Evolutionary conservation across 2,113 vertebrate genomes (phyloP), one percentile per base, ranked within the genome.

Genomic region (Zosterops pallidus): DNA sequence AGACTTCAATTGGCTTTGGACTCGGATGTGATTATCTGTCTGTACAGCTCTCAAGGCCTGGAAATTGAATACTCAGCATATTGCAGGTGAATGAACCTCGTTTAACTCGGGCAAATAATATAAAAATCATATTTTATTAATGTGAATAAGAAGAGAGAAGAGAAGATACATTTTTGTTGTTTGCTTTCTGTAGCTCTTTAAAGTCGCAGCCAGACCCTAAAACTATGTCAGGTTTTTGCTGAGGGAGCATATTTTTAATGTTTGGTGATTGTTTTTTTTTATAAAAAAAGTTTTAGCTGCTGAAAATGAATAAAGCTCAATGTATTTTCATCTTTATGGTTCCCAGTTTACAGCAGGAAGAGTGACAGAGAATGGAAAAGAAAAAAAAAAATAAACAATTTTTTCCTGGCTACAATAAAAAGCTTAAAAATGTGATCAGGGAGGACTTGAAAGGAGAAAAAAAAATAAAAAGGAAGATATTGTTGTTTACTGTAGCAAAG

Each of bases 81-180:
- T 69, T 42, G 3, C 14, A 55, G 42, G 11, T 69, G 72, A 80
- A 86, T 9, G n/a, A 91, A 74, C 39, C 42, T 52, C 2, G 5
- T 60, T 65, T 80, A 49, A 70, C 22, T 80, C 7, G 2, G 82
- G 53, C 9, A 81, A 83, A n/a, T 31, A 92, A 52, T n/a, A 55
- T 8, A 56, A 77, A 81, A 75, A n/a, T 31, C 15, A 22, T 78
- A 60, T 82, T 83, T 92, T 89, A 84, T 77, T 89, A 67, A 71
- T 74, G 82, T 7, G n/a, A 71, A 44, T n/a, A 35, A 42, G 26
- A 71, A 77, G 33, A 23, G 28, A 37, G 55, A 22, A 64, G 67
- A 64, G 53, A 53, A 69, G 22, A 35, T 11, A 18, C 1, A 3
- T 6, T 71, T 69, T 44, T 83, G 41, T 46, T 67, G 12, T 82